A percentile compares a stretch with the other conserved stretches of the same genome.
Evolutionary conservation across 2,797 vertebrate genomes (phyloP).

Genomic region (Mastacembelus armatus): DNA sequence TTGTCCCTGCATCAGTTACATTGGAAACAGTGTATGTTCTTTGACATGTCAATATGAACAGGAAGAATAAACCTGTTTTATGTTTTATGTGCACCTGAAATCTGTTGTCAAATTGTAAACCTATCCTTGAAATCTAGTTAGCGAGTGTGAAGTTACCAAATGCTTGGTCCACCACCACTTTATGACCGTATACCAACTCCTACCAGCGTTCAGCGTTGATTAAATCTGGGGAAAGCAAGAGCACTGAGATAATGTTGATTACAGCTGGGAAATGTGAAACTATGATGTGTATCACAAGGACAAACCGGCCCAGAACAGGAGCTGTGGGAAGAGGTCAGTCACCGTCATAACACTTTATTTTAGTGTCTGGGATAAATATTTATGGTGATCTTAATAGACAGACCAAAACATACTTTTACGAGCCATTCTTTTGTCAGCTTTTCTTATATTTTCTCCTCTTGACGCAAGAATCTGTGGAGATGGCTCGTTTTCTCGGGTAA

Average conservation of each 20-base stretch:
- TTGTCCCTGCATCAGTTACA: too few species aligned
- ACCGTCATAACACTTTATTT: background rate
- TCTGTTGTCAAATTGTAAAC: background rate
- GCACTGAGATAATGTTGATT: constrained; percentile 34
- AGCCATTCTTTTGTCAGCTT: too few species aligned
- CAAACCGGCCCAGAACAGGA: constrained; percentile 12
- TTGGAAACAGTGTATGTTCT: too few species aligned
- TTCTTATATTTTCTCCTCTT: too few species aligned
- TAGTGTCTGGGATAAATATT: background rate
- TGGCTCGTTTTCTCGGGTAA: constrained; percentile 52
- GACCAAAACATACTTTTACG: too few species aligned
- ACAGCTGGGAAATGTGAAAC: constrained; percentile 38
- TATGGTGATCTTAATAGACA: background rate
- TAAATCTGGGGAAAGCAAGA: constrained; percentile 37
- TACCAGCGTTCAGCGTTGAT: constrained; percentile 22
- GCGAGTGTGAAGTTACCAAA: too few species aligned
- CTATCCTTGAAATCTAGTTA: background rate
- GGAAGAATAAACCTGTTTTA: background rate
- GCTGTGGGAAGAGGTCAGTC: background rate
- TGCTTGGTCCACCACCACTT: too few species aligned
- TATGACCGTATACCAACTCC: too few species aligned
- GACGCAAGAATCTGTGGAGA: background rate
- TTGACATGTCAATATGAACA: too few species aligned
- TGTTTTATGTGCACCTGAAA: background rate
- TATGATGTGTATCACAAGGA: constrained; percentile 30